These are phyloP conservation scores for Mystacides longicornis DNA, from an alignment of 2,888 invertebrate species.

Conservation along the genomic window DNA sequence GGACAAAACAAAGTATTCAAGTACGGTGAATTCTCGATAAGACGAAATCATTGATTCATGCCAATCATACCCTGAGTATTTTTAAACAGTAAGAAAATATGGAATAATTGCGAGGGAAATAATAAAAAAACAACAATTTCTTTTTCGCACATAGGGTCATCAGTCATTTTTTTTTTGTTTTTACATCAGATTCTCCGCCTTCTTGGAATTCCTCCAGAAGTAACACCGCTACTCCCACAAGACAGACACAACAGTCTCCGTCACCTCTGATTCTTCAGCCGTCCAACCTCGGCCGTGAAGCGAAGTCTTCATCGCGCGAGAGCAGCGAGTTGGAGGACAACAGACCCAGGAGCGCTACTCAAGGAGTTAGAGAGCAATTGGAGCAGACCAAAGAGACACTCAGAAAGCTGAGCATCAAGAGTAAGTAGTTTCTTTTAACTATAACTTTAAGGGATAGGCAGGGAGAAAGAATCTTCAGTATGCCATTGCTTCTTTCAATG, in stretches of 20 bases:
- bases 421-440: constrained; percentile 31
- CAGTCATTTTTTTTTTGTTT: background rate
- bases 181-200: background rate
- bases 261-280: background rate
- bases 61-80: too few species aligned
- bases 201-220: background rate
- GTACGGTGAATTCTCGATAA: too few species aligned
- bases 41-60: too few species aligned
- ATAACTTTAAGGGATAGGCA: background rate
- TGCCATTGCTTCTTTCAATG: too few species aligned
- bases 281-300: background rate
- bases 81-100: too few species aligned
- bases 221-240: background rate
- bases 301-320: background rate
- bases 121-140: too few species aligned
- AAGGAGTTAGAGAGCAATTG: constrained; percentile 38
- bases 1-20: too few species aligned
- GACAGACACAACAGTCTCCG: background rate
- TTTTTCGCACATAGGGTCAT: too few species aligned
- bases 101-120: too few species aligned
- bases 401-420: constrained; percentile 38
- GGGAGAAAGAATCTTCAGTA: background rate
- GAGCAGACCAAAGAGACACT: constrained; percentile 32
- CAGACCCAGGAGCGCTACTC: constrained; percentile 41
- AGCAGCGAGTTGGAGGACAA: background rate